phyloP scores from a whole-genome alignment of 2,888 invertebrate species.

The Mesochorus sp. region DNA sequence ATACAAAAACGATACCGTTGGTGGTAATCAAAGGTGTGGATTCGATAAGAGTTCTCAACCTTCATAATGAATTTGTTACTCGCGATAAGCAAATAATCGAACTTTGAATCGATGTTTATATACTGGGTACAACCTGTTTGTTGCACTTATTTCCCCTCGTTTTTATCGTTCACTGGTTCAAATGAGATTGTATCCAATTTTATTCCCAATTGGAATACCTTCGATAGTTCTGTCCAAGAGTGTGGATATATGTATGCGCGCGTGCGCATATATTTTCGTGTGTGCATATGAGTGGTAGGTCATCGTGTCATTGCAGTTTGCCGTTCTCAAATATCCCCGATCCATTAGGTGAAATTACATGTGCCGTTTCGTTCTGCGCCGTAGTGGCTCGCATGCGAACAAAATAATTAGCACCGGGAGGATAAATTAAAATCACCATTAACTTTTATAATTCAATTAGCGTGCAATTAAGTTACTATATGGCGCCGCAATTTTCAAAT shows the following conservation, averaged over 20 bases:
- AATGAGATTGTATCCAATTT: slow-evolving; percentile 29
- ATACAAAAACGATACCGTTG: neutral
- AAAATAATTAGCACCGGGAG: slow-evolving; percentile 35
- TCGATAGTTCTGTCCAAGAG: slow-evolving; percentile 13
- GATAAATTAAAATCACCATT: slow-evolving; percentile 43
- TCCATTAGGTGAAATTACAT: slow-evolving; percentile 43
- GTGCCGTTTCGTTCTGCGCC: slow-evolving; percentile 8
- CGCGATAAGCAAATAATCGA: slow-evolving; percentile 28
- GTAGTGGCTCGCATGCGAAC: neutral
- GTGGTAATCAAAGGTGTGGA: neutral
- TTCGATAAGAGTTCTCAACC: neutral
- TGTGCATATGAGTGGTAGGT: neutral
- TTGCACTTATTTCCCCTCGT: neutral
- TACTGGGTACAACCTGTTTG: neutral
- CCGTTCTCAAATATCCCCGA: neutral
- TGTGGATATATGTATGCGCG: neutral
- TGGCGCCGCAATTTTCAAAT: slow-evolving; percentile 29
- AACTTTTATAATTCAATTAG: slow-evolving; percentile 41
- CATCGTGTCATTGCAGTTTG: slow-evolving; percentile 18
- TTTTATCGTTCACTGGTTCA: neutral
- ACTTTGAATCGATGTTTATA: slow-evolving; percentile 10
- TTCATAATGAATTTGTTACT: slow-evolving; percentile 31
- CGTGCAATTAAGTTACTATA: slow-evolving; percentile 18
- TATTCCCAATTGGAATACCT: slow-evolving; percentile 41
- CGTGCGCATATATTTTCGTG: neutral